These are phyloP conservation scores for Venusia cambrica DNA, from an alignment of 2,888 invertebrate genomes.

Conservation along the genomic window DNA sequence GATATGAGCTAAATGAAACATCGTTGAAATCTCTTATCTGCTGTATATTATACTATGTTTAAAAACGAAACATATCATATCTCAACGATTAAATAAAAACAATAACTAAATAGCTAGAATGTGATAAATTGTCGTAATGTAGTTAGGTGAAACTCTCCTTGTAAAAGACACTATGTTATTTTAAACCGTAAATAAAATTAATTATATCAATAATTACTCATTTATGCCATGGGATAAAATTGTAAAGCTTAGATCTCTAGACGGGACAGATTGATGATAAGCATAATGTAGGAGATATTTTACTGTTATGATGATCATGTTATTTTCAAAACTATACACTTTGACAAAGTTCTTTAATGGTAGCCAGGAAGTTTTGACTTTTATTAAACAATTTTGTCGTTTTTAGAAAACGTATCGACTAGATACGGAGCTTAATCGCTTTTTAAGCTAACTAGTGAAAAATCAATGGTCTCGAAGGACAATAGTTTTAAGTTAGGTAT, in stretches of 20 bases:
- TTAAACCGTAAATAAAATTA: constrained; percentile 15
- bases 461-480: constrained; percentile 20
- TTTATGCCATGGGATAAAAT: constrained; percentile 15
- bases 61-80: constrained; percentile 19
- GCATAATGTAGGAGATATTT: too few relatives aligned
- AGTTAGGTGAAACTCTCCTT: constrained; percentile 15
- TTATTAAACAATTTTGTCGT: too few relatives aligned
- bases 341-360: too few relatives aligned
- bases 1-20: background rate
- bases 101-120: constrained; percentile 23
- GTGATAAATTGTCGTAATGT: constrained; percentile 23
- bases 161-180: constrained; percentile 15
- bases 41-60: too few relatives aligned
- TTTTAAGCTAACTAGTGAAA: constrained; percentile 17
- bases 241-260: constrained; percentile 6
- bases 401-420: background rate
- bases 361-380: too few relatives aligned
- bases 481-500: constrained; percentile 17
- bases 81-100: constrained; percentile 15
- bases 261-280: constrained; percentile 5
- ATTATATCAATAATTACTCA: constrained; percentile 6
- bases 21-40: too few relatives aligned
- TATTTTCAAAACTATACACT: too few relatives aligned
- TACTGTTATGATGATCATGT: too few relatives aligned
- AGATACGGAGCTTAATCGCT: constrained; percentile 2